phyloP scores from a whole-genome alignment of 2,113 vertebrate genomes.

The Psammodynastes pulverulentus region DNA sequence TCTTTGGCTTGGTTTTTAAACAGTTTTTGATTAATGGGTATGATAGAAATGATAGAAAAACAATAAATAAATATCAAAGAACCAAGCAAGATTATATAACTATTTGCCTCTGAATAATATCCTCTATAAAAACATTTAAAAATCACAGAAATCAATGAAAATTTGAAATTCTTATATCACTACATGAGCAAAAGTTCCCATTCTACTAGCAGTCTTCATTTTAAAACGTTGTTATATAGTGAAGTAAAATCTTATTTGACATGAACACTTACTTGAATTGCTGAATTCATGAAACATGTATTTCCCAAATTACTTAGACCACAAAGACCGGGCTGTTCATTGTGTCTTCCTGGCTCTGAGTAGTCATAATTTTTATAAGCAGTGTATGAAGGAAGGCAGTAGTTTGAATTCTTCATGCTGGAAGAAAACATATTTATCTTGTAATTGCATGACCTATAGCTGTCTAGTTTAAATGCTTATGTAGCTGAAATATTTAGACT shows the following conservation, averaged over 20 bases:
- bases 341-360: conserved; percentile 89
- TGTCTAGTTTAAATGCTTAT: conserved; percentile 17
- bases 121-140: background rate
- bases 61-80: background rate
- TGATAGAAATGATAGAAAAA: background rate
- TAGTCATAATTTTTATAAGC: conserved; percentile 94
- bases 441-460: conserved; percentile 21
- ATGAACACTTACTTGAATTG: conserved; percentile 87
- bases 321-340: conserved; percentile 91
- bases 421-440: conserved; percentile 65
- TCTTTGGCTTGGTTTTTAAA: background rate
- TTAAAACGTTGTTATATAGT: conserved; percentile 12
- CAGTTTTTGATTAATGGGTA: background rate
- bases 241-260: conserved; percentile 35
- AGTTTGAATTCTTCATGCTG: conserved; percentile 98
- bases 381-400: conserved; percentile 90
- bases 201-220: background rate
- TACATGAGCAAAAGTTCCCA: background rate
- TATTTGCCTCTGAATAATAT: background rate
- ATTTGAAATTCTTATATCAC: conserved; percentile 16
- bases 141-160: background rate
- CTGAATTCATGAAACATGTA: conserved; percentile 99
- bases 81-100: background rate
- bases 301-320: conserved; percentile 98
- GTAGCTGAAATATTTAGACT: conserved; percentile 32